These are phyloP conservation scores for Argyrosomus regius DNA, from an alignment of 2,797 vertebrate species.

Conservation along the genomic window DNA sequence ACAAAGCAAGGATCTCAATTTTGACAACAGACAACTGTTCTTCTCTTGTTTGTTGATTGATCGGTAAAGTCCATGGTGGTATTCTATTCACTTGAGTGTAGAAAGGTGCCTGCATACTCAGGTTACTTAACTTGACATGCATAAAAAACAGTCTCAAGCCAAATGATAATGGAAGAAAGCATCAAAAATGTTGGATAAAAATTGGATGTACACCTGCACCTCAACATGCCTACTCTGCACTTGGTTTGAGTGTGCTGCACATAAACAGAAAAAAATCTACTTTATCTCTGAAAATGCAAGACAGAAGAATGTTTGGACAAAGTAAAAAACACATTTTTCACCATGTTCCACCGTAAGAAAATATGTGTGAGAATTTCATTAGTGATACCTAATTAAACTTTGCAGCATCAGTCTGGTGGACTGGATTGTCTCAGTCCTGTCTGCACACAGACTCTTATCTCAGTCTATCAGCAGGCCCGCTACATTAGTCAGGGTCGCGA, in stretches of 20 bases:
- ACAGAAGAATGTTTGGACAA: too few species aligned
- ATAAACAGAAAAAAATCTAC: too few species aligned
- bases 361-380: background rate
- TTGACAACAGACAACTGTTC: background rate
- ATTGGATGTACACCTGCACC: too few species aligned
- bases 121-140: too few species aligned
- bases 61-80: too few species aligned
- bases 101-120: too few species aligned
- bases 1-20: background rate
- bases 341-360: background rate
- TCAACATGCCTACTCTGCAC: too few species aligned
- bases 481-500: constrained; percentile 45
- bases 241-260: too few species aligned
- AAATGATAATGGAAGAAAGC: background rate
- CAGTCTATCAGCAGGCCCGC: constrained; percentile 55
- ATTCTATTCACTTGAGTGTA: background rate
- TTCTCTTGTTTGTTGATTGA: background rate
- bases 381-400: background rate
- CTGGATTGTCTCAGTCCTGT: constrained; percentile 9
- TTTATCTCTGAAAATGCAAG: too few species aligned
- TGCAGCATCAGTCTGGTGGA: background rate
- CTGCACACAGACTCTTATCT: constrained; percentile 29
- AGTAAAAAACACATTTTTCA: background rate
- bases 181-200: too few species aligned
- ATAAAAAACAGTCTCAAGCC: too few species aligned